Conservation (phyloP, 1,140 invertebrate genomes). For the Pogonomyrmex californicus region DNA sequence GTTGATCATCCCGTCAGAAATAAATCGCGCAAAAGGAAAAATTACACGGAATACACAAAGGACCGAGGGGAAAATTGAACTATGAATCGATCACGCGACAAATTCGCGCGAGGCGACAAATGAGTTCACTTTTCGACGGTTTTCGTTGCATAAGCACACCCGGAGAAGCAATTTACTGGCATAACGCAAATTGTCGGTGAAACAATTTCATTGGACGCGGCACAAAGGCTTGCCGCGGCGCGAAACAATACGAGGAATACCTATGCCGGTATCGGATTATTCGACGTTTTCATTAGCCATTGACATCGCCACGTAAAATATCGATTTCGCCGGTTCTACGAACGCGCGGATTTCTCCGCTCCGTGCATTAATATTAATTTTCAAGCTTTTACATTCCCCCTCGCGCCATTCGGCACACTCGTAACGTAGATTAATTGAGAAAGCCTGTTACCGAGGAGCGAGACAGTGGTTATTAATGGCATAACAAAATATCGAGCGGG, state of each 20-base stretch:
- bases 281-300: slow-evolving; percentile 77
- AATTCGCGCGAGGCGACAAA: slow-evolving; percentile 55
- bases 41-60: too few species aligned
- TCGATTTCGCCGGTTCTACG: slow-evolving; percentile 65
- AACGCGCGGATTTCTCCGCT: slow-evolving; percentile 64
- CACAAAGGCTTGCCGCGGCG: slow-evolving; percentile 58
- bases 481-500: slow-evolving; percentile 75
- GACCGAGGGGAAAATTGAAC: slow-evolving; percentile 2
- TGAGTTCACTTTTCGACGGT: slow-evolving; percentile 38
- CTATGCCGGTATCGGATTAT: slow-evolving; percentile 70
- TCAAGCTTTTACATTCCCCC: slow-evolving; percentile 74
- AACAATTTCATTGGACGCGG: slow-evolving; percentile 62
- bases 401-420: slow-evolving; percentile 72
- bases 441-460: slow-evolving; percentile 73
- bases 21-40: neutral
- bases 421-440: slow-evolving; percentile 80
- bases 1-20: neutral
- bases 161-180: slow-evolving; percentile 61
- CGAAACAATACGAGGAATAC: slow-evolving; percentile 68
- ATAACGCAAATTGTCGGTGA: slow-evolving; percentile 69
- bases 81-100: neutral
- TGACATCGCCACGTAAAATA: slow-evolving; percentile 74
- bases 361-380: slow-evolving; percentile 76
- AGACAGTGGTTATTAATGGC: slow-evolving; percentile 78
- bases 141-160: slow-evolving; percentile 37